phyloP scores from a whole-genome alignment of 2,113 vertebrate genomes.

The Nasalis larvatus region DNA sequence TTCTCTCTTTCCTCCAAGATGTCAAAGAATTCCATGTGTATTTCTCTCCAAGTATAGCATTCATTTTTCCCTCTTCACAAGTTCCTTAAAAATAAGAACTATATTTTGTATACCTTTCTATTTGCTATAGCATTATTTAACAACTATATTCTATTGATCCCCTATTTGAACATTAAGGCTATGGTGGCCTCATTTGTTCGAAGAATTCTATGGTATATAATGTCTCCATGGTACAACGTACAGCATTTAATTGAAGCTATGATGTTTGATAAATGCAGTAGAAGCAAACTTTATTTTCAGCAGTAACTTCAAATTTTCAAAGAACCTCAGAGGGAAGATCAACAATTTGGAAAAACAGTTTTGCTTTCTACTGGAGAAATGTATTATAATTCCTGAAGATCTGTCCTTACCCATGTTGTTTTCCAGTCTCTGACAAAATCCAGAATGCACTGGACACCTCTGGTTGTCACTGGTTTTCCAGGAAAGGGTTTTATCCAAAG shows the following conservation, averaged over 20 bases:
- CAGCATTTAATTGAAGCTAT: accelerated
- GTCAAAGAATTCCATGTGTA: background rate
- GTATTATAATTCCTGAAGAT: background rate
- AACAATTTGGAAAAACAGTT: background rate
- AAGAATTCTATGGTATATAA: background rate
- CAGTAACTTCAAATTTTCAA: background rate
- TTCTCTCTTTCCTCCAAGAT: background rate
- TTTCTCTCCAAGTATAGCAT: background rate
- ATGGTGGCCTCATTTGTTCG: background rate
- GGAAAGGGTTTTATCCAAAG: background rate
- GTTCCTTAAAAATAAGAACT: background rate
- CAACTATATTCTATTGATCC: background rate
- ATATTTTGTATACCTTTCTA: background rate
- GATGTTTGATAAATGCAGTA: background rate
- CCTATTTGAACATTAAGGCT: background rate
- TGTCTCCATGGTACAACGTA: background rate
- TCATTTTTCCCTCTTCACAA: background rate
- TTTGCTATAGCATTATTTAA: background rate
- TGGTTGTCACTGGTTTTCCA: background rate
- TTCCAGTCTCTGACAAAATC: background rate
- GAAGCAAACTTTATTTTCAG: background rate
- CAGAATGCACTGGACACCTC: background rate
- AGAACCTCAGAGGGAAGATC: background rate
- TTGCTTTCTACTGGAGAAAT: background rate
- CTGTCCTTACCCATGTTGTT: background rate